phyloP scores from a whole-genome alignment of 2,888 invertebrate genomes.

The Lithophane semibrunnea region DNA sequence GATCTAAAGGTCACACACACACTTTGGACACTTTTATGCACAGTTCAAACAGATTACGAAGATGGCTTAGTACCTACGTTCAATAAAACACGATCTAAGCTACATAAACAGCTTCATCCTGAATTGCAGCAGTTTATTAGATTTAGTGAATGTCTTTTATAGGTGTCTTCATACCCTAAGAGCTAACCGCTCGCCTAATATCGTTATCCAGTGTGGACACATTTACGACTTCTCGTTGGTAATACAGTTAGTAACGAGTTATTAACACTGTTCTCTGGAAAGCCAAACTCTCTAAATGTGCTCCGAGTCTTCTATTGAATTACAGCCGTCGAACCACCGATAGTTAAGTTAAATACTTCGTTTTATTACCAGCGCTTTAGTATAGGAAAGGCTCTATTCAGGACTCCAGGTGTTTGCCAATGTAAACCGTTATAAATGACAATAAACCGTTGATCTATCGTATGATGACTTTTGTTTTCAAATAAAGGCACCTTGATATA shows the following conservation, averaged over 20 bases:
- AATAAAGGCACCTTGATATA: conserved; percentile 53
- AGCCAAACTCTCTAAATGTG: conserved; percentile 39
- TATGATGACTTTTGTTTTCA: conserved; percentile 58
- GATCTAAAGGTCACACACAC: conserved; percentile 3
- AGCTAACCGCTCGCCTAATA: conserved; percentile 46
- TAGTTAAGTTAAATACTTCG: conserved; percentile 35
- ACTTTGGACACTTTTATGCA: conserved; percentile 11
- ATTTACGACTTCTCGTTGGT: conserved; percentile 49
- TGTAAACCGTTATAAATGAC: conserved; percentile 46
- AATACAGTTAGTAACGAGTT: conserved; percentile 48
- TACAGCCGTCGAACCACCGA: conserved; percentile 33
- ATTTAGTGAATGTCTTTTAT: conserved; percentile 37
- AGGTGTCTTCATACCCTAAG: conserved; percentile 26
- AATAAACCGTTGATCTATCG: conserved; percentile 40
- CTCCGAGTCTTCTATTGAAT: conserved; percentile 35
- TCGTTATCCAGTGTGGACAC: conserved; percentile 48
- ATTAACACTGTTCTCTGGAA: conserved; percentile 53
- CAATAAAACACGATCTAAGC: not conserved
- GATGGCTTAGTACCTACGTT: not conserved
- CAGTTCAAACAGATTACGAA: not conserved
- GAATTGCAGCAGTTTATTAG: conserved; percentile 19
- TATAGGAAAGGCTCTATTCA: conserved; percentile 35
- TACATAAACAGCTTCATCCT: conserved; percentile 6
- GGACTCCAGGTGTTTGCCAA: conserved; percentile 50
- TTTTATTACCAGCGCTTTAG: conserved; percentile 32